Conservation (phyloP, 2,797 vertebrate species). For the Anabacerthia variegaticeps region DNA sequence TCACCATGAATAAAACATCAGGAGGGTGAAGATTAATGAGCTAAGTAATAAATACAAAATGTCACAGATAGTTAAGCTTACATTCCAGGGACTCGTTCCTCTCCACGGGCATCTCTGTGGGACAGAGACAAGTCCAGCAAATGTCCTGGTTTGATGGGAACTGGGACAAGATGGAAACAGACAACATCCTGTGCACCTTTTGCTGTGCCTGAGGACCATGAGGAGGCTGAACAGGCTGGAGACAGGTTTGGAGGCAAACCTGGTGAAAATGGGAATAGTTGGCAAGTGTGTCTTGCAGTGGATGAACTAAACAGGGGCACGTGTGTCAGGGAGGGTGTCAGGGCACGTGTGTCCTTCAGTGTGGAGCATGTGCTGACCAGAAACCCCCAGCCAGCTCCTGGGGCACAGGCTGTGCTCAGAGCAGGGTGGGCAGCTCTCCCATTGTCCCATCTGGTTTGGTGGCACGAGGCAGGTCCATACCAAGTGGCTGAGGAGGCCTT, state of each 20-base stretch:
- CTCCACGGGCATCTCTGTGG: neutral
- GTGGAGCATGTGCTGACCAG: neutral
- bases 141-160: neutral
- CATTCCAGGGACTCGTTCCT: slow-evolving; percentile 35
- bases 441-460: neutral
- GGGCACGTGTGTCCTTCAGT: neutral
- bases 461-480: neutral
- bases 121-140: neutral
- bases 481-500: neutral
- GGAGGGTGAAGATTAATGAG: slow-evolving; percentile 47
- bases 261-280: neutral
- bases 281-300: neutral
- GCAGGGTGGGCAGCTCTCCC: accelerated
- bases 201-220: neutral
- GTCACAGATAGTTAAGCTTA: slow-evolving; percentile 45
- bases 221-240: neutral
- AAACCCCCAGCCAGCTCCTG: neutral
- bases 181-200: accelerated
- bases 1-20: slow-evolving; percentile 48
- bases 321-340: neutral
- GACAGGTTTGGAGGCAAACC: neutral
- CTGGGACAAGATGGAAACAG: neutral
- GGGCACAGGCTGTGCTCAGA: neutral
- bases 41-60: slow-evolving; percentile 42
- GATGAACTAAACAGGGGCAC: neutral